A percentile compares a stretch with the other conserved stretches of the same genome.
Conservation (phyloP, 1,140 invertebrate genomes). For the Oedothorax gibbosus region DNA sequence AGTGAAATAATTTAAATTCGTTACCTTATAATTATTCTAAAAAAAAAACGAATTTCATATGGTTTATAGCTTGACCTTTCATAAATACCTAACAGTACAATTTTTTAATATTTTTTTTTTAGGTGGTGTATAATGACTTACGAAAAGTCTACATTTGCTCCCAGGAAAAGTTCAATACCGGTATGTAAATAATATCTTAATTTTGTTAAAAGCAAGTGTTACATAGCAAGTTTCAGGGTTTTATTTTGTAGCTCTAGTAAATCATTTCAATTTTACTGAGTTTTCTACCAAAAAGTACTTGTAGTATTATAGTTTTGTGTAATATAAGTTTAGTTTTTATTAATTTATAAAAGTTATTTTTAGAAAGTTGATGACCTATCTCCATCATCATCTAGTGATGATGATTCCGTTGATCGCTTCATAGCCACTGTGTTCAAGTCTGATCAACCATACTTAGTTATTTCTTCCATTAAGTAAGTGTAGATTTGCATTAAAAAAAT, state of each 20-base stretch:
- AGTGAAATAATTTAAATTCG: no score
- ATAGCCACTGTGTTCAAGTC: constrained; percentile 89
- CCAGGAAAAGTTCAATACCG: constrained; percentile 67
- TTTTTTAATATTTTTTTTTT: constrained; percentile 58
- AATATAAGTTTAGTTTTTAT: background rate
- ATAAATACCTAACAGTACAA: no score
- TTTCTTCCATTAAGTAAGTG: constrained; percentile 80
- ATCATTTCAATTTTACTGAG: constrained; percentile 1
- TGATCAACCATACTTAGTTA: constrained; percentile 80
- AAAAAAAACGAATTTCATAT: no score
- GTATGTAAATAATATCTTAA: background rate
- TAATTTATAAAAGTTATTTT: background rate
- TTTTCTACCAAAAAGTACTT: background rate
- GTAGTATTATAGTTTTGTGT: no score
- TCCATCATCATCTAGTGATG: constrained; percentile 69
- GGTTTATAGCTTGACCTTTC: no score
- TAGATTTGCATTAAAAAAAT: background rate
- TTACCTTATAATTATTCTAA: no score
- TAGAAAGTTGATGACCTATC: constrained; percentile 34
- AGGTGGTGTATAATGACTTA: constrained; percentile 95
- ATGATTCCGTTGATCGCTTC: constrained; percentile 83
- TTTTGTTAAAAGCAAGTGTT: no score
- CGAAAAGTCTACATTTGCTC: constrained; percentile 67
- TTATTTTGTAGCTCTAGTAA: no score
- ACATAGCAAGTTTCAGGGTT: no score